Conservation (phyloP, 2,113 vertebrate genomes). For the cattle (Bos taurus) region ARS-UCD2.0 NC_037343.1:31184001-31184500, state of each 20-base stretch:
- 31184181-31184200: not conserved
- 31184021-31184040: not conserved
- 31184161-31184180: not conserved
- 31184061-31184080: not conserved
- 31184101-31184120: not conserved
- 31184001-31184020: not conserved
- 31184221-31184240: not conserved
- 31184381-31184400: not conserved
- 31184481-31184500: constrained; percentile 41
- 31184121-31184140: not conserved
- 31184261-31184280: not conserved
- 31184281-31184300: not conserved
- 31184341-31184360: not conserved
- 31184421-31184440: not conserved
- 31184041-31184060: not conserved
- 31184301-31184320: rapidly evolving
- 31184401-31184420: not conserved
- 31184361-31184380: rapidly evolving
- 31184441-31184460: constrained; percentile 1
- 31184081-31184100: not conserved
- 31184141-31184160: rapidly evolving
- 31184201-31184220: rapidly evolving
- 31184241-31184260: not conserved
- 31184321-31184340: not conserved
- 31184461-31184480: not conserved